Percentiles rank a stretch among this genome's conserved stretches.
phyloP scores from a whole-genome alignment of 2,113 vertebrate genomes.

The Oplegnathus fasciatus region DNA sequence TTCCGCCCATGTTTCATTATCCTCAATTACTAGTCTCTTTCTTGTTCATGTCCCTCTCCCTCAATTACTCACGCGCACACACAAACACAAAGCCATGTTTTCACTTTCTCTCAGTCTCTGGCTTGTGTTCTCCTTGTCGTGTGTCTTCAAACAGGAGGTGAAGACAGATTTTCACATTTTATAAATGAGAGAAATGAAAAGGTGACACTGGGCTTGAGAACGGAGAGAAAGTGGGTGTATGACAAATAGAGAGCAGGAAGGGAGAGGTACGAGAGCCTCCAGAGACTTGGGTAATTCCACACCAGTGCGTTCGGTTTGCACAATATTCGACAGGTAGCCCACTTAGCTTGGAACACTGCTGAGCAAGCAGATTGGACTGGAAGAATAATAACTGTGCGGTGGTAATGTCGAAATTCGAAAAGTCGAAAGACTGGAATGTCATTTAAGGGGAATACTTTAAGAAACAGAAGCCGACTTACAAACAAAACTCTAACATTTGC shows the following conservation, averaged over 20 bases:
- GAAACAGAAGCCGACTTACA: not conserved
- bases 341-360: slow-evolving; percentile 55
- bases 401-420: not conserved
- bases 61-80: not conserved
- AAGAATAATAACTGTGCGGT: slow-evolving; percentile 37
- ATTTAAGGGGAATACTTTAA: slow-evolving; percentile 26
- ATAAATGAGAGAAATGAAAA: not conserved
- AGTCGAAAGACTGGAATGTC: slow-evolving; percentile 9
- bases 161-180: not conserved
- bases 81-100: not conserved
- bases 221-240: slow-evolving; percentile 10
- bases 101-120: not conserved
- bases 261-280: slow-evolving; percentile 17
- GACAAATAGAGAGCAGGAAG: slow-evolving; percentile 26
- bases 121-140: not conserved
- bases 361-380: slow-evolving; percentile 46
- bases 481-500: not conserved
- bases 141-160: not conserved
- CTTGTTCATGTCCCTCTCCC: not conserved
- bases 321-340: slow-evolving; percentile 41
- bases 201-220: not conserved
- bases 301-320: slow-evolving; percentile 25
- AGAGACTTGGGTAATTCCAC: slow-evolving; percentile 46
- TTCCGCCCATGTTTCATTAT: not conserved
- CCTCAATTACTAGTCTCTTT: not conserved